Percentiles rank a stretch among this genome's conserved stretches.
Conservation (phyloP, 2,888 invertebrate species). For the Anthophora plumipes region DNA sequence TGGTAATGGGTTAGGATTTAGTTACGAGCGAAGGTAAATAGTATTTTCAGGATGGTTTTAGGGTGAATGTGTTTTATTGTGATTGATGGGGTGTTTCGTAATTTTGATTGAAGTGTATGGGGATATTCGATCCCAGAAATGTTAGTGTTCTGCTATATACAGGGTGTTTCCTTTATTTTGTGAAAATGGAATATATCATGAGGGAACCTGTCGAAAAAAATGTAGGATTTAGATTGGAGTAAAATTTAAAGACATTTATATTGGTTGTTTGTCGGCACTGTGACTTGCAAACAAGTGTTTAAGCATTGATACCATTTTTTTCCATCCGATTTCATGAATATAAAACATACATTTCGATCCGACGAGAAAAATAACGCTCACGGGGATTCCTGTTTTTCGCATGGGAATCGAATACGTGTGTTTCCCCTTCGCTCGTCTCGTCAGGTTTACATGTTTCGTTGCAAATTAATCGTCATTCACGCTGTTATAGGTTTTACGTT, state of each 20-base stretch:
- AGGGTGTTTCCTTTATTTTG: too few species aligned
- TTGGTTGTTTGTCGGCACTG: background rate
- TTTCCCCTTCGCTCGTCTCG: background rate
- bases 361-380: conserved; percentile 8
- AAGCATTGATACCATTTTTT: conserved; percentile 23
- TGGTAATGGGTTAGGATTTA: too few species aligned
- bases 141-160: too few species aligned
- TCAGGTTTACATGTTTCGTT: background rate
- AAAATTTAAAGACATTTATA: conserved; percentile 1
- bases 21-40: too few species aligned
- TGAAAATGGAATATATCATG: too few species aligned
- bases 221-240: background rate
- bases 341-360: conserved; percentile 8
- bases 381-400: background rate
- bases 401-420: conserved; percentile 11
- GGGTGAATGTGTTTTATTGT: too few species aligned
- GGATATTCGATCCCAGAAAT: too few species aligned
- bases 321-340: conserved; percentile 24
- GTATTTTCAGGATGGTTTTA: too few species aligned
- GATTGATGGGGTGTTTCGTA: too few species aligned
- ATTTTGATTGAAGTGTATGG: too few species aligned
- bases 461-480: conserved; percentile 1
- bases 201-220: too few species aligned
- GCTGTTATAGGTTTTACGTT: background rate
- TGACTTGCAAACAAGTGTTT: conserved; percentile 18